phyloP scores from a whole-genome alignment of 2,888 invertebrate species.

The Pterostichus niger region DNA sequence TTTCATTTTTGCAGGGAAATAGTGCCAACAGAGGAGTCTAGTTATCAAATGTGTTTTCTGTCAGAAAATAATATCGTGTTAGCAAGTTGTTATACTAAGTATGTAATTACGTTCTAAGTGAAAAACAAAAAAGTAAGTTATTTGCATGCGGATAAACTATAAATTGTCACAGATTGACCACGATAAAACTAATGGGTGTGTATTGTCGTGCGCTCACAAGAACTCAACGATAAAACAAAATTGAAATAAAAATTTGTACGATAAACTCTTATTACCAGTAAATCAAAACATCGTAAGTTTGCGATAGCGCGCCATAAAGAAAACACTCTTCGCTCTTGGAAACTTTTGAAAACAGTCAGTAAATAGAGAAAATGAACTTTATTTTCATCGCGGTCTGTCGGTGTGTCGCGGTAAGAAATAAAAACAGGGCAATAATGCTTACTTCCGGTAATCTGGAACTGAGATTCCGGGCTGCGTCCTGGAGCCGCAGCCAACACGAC shows the following conservation, averaged over 20 bases:
- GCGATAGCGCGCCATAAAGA: constrained; percentile 50
- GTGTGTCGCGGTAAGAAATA: constrained; percentile 62
- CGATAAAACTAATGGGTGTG: constrained; percentile 52
- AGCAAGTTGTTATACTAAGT: constrained; percentile 62
- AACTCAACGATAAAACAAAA: constrained; percentile 52
- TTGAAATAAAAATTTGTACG: constrained; percentile 59
- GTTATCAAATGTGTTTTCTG: constrained; percentile 24
- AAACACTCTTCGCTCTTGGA: constrained; percentile 6
- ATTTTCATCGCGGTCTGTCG: constrained; percentile 50
- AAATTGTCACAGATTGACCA: constrained; percentile 55
- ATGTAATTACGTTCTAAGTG: constrained; percentile 65
- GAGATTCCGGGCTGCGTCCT: constrained; percentile 49
- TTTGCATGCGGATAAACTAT: constrained; percentile 52
- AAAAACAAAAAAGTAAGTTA: constrained; percentile 56
- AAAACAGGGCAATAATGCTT: constrained; percentile 63
- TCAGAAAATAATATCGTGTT: constrained; percentile 58
- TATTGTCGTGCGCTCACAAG: constrained; percentile 12
- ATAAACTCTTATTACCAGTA: constrained; percentile 54
- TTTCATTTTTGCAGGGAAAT: too few species aligned
- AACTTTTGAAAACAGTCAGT: constrained; percentile 58
- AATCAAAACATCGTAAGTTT: constrained; percentile 62
- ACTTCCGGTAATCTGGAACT: constrained; percentile 65
- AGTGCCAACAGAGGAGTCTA: too few species aligned
- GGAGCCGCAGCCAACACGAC: too few species aligned
- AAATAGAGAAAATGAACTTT: constrained; percentile 62